Evolutionary conservation across 2,888 invertebrate genomes (phyloP).

Genomic region (Cylloceria caligata): DNA sequence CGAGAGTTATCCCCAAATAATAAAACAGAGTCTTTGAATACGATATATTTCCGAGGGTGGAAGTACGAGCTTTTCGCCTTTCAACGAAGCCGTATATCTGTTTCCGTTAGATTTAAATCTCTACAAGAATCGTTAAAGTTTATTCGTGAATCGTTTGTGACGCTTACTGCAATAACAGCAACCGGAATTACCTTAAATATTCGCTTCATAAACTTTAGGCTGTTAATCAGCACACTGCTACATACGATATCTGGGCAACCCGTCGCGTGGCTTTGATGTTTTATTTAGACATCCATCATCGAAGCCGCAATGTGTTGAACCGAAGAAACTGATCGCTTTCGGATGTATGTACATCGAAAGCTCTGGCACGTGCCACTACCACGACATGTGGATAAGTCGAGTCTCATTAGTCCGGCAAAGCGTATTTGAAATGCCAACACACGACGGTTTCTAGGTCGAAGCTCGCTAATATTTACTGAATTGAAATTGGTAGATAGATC

Average conservation of each 20-base stretch:
- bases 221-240: not conserved
- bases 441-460: slow-evolving; percentile 26
- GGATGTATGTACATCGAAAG: slow-evolving; percentile 46
- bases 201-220: not conserved
- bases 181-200: slow-evolving; percentile 2
- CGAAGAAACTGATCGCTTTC: slow-evolving; percentile 40
- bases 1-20: slow-evolving; percentile 55
- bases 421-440: slow-evolving; percentile 35
- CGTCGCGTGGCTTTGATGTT: slow-evolving; percentile 59
- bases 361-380: slow-evolving; percentile 51
- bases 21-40: slow-evolving; percentile 16
- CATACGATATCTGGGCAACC: slow-evolving; percentile 26
- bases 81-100: slow-evolving; percentile 23
- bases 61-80: slow-evolving; percentile 29
- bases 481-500: slow-evolving; percentile 50
- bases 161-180: not conserved
- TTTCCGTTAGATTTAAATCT: not conserved
- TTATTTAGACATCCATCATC: slow-evolving; percentile 65
- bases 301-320: slow-evolving; percentile 43
- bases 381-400: slow-evolving; percentile 24
- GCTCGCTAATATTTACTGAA: slow-evolving; percentile 54
- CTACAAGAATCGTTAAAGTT: not conserved
- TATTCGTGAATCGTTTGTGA: slow-evolving; percentile 27
- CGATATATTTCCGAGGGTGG: not conserved
- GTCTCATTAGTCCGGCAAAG: slow-evolving; percentile 22